Evolutionary conservation across 2,113 vertebrate species (phyloP).

Genomic region (Dasyornis broadbenti): DNA sequence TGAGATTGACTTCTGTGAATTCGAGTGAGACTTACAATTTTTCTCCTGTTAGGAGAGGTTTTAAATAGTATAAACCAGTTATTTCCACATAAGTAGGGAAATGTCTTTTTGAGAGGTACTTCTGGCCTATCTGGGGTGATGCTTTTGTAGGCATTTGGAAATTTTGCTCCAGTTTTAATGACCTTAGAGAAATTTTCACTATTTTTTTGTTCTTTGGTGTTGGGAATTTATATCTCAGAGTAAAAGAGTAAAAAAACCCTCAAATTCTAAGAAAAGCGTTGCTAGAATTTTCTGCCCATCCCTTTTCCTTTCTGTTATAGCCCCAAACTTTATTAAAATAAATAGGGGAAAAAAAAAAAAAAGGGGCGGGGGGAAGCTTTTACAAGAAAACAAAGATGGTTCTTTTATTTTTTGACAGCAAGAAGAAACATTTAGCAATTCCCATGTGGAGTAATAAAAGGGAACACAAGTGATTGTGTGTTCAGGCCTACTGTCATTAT

Average conservation of each 20-base stretch:
- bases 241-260: neutral
- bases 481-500: neutral
- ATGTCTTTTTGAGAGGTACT: neutral
- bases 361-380: accelerated
- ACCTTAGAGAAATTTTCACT: neutral
- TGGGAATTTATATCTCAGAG: neutral
- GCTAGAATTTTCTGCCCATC: neutral
- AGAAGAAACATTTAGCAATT: neutral
- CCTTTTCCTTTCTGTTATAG: neutral
- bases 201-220: neutral
- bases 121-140: neutral
- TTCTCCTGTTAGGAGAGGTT: neutral
- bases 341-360: too few species aligned
- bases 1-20: neutral
- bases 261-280: neutral
- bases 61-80: neutral
- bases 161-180: neutral
- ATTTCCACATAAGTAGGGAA: neutral
- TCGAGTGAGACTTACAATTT: neutral
- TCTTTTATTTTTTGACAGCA: neutral
- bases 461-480: neutral
- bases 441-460: neutral
- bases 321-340: neutral
- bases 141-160: neutral
- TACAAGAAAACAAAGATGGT: neutral